These are phyloP conservation scores for Plusia festucae DNA, from an alignment of 2,888 invertebrate species.

Conservation along the genomic window DNA sequence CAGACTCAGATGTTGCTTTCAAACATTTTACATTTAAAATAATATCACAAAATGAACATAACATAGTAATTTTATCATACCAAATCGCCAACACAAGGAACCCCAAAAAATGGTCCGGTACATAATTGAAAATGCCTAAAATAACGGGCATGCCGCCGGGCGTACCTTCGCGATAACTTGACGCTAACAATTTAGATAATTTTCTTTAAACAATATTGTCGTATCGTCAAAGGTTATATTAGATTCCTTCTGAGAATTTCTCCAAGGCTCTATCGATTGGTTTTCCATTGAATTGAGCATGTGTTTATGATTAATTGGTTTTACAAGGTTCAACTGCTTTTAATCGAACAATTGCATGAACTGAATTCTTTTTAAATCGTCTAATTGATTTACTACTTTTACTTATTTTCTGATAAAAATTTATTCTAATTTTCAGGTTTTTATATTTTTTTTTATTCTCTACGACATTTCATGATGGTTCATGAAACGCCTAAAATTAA, in stretches of 20 bases:
- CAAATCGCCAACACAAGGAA: slow-evolving; percentile 9
- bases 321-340: slow-evolving; percentile 8
- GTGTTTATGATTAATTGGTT: not conserved
- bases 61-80: not conserved
- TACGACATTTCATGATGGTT: too few species aligned
- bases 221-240: slow-evolving; percentile 54
- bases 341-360: slow-evolving; percentile 2
- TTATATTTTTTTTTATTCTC: too few species aligned
- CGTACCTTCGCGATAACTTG: slow-evolving; percentile 72
- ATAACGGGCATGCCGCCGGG: slow-evolving; percentile 68
- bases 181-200: slow-evolving; percentile 73
- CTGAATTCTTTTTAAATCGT: slow-evolving; percentile 1
- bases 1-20: too few species aligned
- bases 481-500: too few species aligned
- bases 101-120: slow-evolving; percentile 56
- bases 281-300: slow-evolving; percentile 32
- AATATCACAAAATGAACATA: too few species aligned
- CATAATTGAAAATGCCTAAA: slow-evolving; percentile 87
- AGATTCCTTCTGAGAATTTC: slow-evolving; percentile 37
- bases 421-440: too few species aligned
- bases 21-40: too few species aligned
- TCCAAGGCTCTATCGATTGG: slow-evolving; percentile 32
- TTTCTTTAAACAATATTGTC: slow-evolving; percentile 70
- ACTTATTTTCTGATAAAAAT: too few species aligned
- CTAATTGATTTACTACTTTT: not conserved